Evolutionary conservation across 2,888 invertebrate species (phyloP), one percentile per base, ranked within the genome.

Genomic region (Philaethria dido): DNA sequence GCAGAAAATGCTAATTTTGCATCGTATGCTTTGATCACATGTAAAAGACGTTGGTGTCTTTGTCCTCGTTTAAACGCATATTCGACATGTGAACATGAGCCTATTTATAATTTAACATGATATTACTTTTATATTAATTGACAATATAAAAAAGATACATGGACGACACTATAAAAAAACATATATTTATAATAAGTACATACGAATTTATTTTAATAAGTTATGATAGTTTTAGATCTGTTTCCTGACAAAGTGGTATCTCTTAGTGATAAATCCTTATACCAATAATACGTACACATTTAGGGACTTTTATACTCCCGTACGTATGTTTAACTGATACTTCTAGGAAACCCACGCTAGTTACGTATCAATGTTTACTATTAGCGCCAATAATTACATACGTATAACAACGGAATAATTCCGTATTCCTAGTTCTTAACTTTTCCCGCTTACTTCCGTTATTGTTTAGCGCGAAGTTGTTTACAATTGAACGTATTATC

Each of bases 401-500:
- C 29, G 59, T 47, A 50, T 3, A 57, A 39, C 36, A 25, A 50
- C 39, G 66, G 61, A 66, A 66, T 66, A 66, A 44, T 66, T 48
- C 47, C 11, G 42, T 33, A 44, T 39, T 20, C 66, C 54, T 39
- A 33, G 39, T 54, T 45, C 22, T 45, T 22, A 55, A 62, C 54
- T 39, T 39, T 62, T 62, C 25, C 54, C 62, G 25, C 9, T 9
- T 33, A 42, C 1, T 48, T 29, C 29, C 22, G 45, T 25, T 36
- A 66, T 16, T 11, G 14, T 54, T 61, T 60, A 54, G 20, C 3
- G 18, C 36, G 13, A 36, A 66, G 45, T 61, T 66, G 62, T 66
- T 60, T 61, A 33, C 9, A 52, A 45, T 52, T 54, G 13, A 45
- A 55, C 25, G 13, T 18, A 55, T 66, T 66, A 66, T 62, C 62